Evolutionary conservation across 2,888 invertebrate genomes (phyloP), one percentile per base, ranked within the genome.

Genomic region (Noctua comes): DNA sequence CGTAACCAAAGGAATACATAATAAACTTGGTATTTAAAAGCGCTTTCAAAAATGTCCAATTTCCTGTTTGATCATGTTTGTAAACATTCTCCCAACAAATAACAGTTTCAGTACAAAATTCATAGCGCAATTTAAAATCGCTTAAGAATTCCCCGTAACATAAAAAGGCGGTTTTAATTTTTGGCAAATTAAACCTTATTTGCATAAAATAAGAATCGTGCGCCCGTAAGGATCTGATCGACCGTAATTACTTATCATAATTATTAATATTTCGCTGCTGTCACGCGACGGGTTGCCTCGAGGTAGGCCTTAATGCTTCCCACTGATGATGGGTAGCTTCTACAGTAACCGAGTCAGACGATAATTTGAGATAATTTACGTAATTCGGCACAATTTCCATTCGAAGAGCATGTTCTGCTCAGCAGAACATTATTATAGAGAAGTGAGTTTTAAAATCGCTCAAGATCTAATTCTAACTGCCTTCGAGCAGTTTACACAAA

Each of bases 341-440:
- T 90, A 91, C 92, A 90, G 93, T 93, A 93, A 93, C 93, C 92
- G 91, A 92, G 91, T 88, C 89, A 87, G 86, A 93, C 93, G 95
- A 96, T 96, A 97, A 96, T 97, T 96, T 95, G 93, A 92, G 92
- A 93, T 95, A 96, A 96, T 96, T 97, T 95, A 91, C 93, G 93
- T 95, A 96, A 96, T 96, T 96, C 92, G 87, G 92, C 93, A 94
- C 93, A 95, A 95, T 96, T 95, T 95, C 86, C 92, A 89, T 90
- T 91, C 89, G 90, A 95, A 94, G 94, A 93, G 95, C 95, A 96
- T 96, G 95, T 96, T 95, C 83, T 91, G 93, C 88, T 92, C 93
- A 91, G 89, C 90, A 92, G 90, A 89, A 90, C 85, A 88, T 93
- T 91, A 93, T 94, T 93, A 94, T 93, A 90, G 83, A 66, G 81